A percentile compares a stretch with the other conserved stretches of the same genome.
phyloP scores from a whole-genome alignment of 2,888 invertebrate genomes.

The Deroplatys truncata region DNA sequence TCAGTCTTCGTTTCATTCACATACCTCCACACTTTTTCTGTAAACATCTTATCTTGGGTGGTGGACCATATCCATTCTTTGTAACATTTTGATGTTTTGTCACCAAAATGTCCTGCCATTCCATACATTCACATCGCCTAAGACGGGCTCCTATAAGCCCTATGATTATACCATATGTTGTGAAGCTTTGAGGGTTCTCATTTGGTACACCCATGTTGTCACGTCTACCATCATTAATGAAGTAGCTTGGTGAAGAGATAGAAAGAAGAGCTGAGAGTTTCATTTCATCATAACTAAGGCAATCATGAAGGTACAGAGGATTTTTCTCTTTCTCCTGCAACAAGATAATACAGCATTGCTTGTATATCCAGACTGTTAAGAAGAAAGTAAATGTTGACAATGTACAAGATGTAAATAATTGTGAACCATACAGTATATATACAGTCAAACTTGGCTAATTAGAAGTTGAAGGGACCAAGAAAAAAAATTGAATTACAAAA shows the following conservation, averaged over 20 bases:
- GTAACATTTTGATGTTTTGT: constrained; percentile 39
- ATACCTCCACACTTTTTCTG: neutral
- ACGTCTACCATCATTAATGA: constrained; percentile 57
- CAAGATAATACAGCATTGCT: no score
- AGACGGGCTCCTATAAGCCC: constrained; percentile 53
- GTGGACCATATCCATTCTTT: constrained; percentile 19
- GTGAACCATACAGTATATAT: no score
- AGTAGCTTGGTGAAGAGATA: constrained; percentile 55
- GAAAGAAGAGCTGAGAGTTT: constrained; percentile 57
- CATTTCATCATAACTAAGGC: constrained; percentile 61
- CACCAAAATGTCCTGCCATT: constrained; percentile 57
- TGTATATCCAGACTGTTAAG: no score
- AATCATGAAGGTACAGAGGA: constrained; percentile 37
- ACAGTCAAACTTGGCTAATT: no score
- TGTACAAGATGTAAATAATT: no score
- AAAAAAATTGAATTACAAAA: no score
- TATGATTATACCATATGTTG: constrained; percentile 50
- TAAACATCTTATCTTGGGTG: neutral
- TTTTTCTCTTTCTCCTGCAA: neutral
- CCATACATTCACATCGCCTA: constrained; percentile 53
- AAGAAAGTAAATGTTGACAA: no score
- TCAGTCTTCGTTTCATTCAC: no score
- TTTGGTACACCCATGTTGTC: constrained; percentile 50
- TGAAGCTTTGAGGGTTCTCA: constrained; percentile 46
- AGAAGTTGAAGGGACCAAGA: no score